Evolutionary conservation across 2,888 invertebrate species (phyloP).

Genomic region (Melieria picta): DNA sequence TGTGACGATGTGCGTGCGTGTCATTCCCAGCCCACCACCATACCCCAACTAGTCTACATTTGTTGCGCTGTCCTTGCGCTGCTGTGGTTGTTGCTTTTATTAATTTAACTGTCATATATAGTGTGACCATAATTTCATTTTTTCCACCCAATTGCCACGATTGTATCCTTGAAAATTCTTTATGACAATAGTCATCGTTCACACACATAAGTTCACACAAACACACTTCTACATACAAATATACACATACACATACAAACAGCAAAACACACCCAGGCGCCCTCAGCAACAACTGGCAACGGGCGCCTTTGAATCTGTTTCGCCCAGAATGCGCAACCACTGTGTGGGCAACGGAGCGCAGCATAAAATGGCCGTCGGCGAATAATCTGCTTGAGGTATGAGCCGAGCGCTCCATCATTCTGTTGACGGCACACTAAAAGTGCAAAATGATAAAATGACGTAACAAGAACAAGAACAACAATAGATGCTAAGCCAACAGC

Average conservation of each 20-base stretch:
- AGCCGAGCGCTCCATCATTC: no score
- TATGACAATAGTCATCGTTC: slow-evolving; percentile 23
- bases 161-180: slow-evolving; percentile 36
- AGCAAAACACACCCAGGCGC: neutral
- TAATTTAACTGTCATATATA: neutral
- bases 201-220: neutral
- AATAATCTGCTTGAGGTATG: no score
- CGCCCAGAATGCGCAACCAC: no score
- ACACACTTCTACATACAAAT: no score
- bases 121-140: slow-evolving; percentile 7
- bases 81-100: neutral
- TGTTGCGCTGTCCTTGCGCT: neutral
- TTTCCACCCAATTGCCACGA: slow-evolving; percentile 35
- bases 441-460: no score
- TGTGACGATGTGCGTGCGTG: slow-evolving; percentile 28
- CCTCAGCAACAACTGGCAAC: slow-evolving; percentile 1
- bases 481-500: no score
- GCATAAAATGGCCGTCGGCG: no score
- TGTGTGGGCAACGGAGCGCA: no score
- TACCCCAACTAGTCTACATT: neutral
- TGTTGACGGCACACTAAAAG: no score
- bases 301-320: neutral
- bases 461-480: no score
- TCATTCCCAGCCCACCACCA: neutral
- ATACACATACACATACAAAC: neutral